Evolutionary conservation across 1,140 invertebrate species (phyloP), one percentile per base, ranked within the genome.

Genomic region (Phenacoccus solenopsis): DNA sequence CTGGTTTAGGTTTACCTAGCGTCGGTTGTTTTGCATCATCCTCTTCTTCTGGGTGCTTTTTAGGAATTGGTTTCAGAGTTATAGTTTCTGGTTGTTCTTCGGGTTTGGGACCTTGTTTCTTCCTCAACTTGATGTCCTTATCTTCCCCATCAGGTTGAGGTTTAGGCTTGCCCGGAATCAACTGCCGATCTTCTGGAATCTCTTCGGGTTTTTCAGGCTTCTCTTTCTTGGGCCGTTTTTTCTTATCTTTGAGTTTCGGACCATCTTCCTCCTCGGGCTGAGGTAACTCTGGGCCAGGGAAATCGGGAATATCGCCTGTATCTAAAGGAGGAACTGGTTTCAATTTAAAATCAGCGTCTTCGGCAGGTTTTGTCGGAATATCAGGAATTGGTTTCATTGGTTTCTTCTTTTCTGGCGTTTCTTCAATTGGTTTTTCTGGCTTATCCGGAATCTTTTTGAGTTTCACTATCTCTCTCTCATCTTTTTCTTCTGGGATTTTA

Each of bases 41-140:
- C n/a, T 75, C 70, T 64, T 74, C 38, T 38, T 59, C 67, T 13
- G 73, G 70, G 20, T 69, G 67, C 16, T 69, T 28, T 21, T 28
- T 64, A 3, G 68, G 59, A 20, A 70, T 32, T 1, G 73, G 73
- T 73, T 75, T 76, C 67, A 73, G 70, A 67, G 70, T 72, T 12
- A 77, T 72, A 72, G 72, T 64, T 71, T 78, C 74, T 0, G 74
- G 73, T 24, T 73, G 35, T 69, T 75, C 76, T 59, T 76, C 75
- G 38, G 76, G 74, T 20, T 73, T 73, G 70, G 71, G 76, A 72
- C 73, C 78, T 79, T 75, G 78, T 56, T 81, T 78, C 69, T 79
- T 79, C 70, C 80, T 82, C 13, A 76, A 77, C 73, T 76, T 75
- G 4, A 81, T 75, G 72, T 80, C 76, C 73, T 80, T 76, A 64